These are phyloP conservation scores for Pemphredon lugubris DNA, from an alignment of 2,888 invertebrate species.

Conservation along the genomic window DNA sequence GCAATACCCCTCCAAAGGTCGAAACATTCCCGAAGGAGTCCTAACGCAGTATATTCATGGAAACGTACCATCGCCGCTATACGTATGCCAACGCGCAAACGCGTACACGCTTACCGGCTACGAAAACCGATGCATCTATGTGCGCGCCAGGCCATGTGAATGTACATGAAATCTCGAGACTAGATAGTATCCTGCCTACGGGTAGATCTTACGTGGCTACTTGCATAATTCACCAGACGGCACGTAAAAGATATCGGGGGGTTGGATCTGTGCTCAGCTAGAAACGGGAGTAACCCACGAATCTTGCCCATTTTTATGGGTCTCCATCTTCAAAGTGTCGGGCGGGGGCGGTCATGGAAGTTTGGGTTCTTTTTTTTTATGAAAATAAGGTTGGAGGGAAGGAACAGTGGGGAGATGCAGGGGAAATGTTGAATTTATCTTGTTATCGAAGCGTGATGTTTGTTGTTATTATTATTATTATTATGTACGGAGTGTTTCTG, in stretches of 20 bases:
- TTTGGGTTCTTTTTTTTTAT: conserved; percentile 2
- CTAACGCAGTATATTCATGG: conserved; percentile 62
- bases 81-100: conserved; percentile 36
- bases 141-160: background rate
- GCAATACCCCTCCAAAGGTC: conserved; percentile 36
- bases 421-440: no score
- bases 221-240: conserved; percentile 69
- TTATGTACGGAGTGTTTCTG: no score
- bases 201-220: conserved; percentile 57
- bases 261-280: conserved; percentile 44
- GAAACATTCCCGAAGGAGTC: conserved; percentile 62
- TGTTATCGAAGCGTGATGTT: no score
- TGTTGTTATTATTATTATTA: no score
- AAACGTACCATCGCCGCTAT: conserved; percentile 38
- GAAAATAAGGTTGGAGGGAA: background rate
- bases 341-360: no score
- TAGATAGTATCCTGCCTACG: conserved; percentile 37
- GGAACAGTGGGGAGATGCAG: no score
- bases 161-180: conserved; percentile 47
- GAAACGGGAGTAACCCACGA: conserved; percentile 51
- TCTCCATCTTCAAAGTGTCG: conserved; percentile 4
- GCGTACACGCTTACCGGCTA: conserved; percentile 23
- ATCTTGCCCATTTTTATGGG: conserved; percentile 55
- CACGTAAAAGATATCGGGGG: conserved; percentile 63
- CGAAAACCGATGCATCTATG: conserved; percentile 26